Base-by-base conservation (phyloP, 2,888 invertebrate species). In the Troglohyphantes excavatus region DNA sequence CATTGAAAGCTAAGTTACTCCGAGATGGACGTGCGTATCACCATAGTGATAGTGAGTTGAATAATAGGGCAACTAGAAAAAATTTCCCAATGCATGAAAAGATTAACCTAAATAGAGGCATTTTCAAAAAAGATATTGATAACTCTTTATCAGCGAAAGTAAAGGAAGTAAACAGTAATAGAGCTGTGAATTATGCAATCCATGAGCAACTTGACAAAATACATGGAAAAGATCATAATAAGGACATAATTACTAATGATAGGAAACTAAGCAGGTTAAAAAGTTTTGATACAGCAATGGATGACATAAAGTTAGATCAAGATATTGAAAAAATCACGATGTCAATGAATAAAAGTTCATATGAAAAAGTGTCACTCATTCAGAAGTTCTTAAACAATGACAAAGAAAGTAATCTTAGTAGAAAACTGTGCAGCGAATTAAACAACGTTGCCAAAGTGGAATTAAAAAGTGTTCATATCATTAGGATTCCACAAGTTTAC, bases 401-500 rank as follows among this genome's bases (percentile, higher is more conserved):
- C 7, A 39, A 13, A 2, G 13, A 39, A 2, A 53, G 53, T n/a
- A n/a, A 11, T 17, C 53, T 17, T 1, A n/a, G 17, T 5, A 11
- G 21, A 1, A 53, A 0, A 9, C n/a, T 33, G 11, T 2, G 17
- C 11, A 33, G 13, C n/a, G 39, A 65, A 3, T 5, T 21, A n/a
- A 68, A 81, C 46, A 2, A 59, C n/a, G 43, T 65, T 11, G 75
- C 73, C 2, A 46, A 89, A n/a, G 13, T 61, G 2, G 68, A 65
- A 13, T 19, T 90, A 23, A 79, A 79, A 19, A 81, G 78, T 53
- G 59, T 79, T 2, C 63, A 39, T 6, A 75, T 86, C 5, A 91
- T 76, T 68, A 23, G 88, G 85, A 26, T 90, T 73, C 90, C 86
- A 1, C 94, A 94, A 94, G 94, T 93, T 93, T 93, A 68, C 19